Evolutionary conservation across 2,888 invertebrate genomes (phyloP).

Genomic region (Anticlea derivata): DNA sequence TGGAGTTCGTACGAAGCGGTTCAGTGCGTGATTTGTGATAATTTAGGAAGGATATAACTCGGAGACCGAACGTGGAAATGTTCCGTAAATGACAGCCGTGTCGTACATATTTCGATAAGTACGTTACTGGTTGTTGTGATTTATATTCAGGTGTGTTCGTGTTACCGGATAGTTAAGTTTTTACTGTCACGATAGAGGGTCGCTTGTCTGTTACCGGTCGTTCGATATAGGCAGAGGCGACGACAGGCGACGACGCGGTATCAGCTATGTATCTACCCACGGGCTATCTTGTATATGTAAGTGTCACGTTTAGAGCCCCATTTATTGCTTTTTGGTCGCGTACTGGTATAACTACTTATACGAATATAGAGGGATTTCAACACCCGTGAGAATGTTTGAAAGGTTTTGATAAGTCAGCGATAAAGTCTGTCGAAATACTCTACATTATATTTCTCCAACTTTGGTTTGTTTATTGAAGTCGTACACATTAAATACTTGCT

Average conservation of each 20-base stretch:
- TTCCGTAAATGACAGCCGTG: constrained; percentile 67
- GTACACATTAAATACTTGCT: no score
- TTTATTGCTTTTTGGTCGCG: constrained; percentile 73
- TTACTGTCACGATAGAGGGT: constrained; percentile 75
- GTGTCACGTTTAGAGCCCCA: constrained; percentile 73
- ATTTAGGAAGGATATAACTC: constrained; percentile 40
- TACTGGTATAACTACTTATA: constrained; percentile 45
- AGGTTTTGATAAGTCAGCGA: constrained; percentile 23
- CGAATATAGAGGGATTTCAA: constrained; percentile 33
- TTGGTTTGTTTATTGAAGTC: no score
- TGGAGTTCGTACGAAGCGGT: constrained; percentile 45
- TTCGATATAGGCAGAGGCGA: constrained; percentile 70
- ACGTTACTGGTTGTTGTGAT: constrained; percentile 69
- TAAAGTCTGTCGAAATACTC: constrained; percentile 12
- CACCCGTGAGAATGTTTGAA: constrained; percentile 43
- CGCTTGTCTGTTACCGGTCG: constrained; percentile 54
- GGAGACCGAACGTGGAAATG: constrained; percentile 55
- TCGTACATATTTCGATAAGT: constrained; percentile 75
- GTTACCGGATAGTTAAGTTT: constrained; percentile 79
- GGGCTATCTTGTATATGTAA: constrained; percentile 72
- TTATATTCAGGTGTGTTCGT: constrained; percentile 77
- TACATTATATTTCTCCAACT: background rate
- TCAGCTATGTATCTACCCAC: constrained; percentile 68
- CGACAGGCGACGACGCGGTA: constrained; percentile 72
- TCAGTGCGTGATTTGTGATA: constrained; percentile 55